A percentile compares a stretch with the other conserved stretches of the same genome.
Conservation (phyloP, 2,113 vertebrate genomes). For the Trogon melanurus region DNA sequence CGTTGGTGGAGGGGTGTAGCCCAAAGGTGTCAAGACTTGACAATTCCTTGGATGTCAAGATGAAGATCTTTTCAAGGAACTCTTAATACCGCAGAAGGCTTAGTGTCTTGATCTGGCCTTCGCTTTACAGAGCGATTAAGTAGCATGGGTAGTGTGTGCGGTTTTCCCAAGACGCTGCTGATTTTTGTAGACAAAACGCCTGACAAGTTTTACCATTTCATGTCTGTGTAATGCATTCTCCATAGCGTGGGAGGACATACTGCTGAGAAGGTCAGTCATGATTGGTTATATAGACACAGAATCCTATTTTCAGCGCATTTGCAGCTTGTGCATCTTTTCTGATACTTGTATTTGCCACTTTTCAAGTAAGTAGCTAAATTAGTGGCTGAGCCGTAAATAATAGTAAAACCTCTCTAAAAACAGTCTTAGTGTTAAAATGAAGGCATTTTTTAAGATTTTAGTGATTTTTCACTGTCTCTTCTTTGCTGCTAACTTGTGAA, state of each 20-base stretch:
- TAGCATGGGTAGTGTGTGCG: not conserved
- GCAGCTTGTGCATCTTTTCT: not conserved
- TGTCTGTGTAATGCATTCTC: not conserved
- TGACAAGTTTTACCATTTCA: not conserved
- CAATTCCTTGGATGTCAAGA: not conserved
- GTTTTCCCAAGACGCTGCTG: not conserved
- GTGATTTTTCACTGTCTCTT: not conserved
- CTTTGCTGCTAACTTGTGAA: not conserved
- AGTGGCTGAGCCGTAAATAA: constrained; percentile 1
- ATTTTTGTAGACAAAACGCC: not conserved
- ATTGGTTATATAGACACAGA: not conserved
- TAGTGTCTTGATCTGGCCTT: not conserved
- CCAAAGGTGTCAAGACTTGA: not conserved
- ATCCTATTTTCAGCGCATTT: not conserved
- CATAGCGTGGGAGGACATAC: not conserved
- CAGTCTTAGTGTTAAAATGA: not conserved
- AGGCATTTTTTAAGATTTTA: not conserved
- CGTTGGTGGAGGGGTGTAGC: not conserved
- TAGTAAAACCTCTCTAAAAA: not conserved
- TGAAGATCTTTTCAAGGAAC: not conserved
- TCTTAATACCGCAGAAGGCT: not conserved
- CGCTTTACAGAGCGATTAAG: not conserved
- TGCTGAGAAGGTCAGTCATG: not conserved
- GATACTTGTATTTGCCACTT: not conserved
- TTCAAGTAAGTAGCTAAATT: not conserved